Conservation (phyloP, 2,888 invertebrate genomes). For the Tetranychus truncatus region DNA sequence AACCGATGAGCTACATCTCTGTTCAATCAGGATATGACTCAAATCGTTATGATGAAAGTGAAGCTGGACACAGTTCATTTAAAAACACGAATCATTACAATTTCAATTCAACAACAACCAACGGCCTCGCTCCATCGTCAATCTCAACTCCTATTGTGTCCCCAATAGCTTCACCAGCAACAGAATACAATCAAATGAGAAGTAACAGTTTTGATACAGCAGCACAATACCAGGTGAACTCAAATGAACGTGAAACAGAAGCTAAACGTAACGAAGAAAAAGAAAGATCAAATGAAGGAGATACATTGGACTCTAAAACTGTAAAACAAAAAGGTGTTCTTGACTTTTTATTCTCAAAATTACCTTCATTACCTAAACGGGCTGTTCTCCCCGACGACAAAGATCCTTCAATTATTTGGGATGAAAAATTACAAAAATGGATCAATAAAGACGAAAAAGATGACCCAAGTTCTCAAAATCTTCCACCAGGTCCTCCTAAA, state of each 20-base stretch:
- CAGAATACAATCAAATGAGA: conserved; percentile 3
- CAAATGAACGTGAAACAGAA: background rate
- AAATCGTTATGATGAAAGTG: conserved; percentile 6
- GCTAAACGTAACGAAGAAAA: background rate
- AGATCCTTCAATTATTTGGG: conserved; percentile 22
- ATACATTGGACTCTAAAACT: background rate
- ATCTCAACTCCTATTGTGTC: conserved; percentile 1
- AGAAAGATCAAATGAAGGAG: background rate
- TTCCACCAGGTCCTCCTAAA: conserved; percentile 7
- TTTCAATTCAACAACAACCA: conserved; percentile 10
- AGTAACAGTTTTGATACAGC: background rate
- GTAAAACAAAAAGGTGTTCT: conserved; percentile 8
- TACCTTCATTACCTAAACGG: conserved; percentile 23
- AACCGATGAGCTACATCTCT: background rate
- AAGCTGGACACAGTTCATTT: background rate
- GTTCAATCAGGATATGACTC: background rate
- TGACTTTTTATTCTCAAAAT: conserved; percentile 6
- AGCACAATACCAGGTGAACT: background rate
- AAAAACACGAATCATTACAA: background rate
- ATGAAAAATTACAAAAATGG: conserved; percentile 16
- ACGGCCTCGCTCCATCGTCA: background rate
- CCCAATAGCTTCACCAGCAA: conserved; percentile 3
- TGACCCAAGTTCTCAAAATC: background rate
- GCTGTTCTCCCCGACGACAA: conserved; percentile 27
- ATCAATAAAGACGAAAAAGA: conserved; percentile 14